Evolutionary conservation across 1,140 invertebrate genomes (phyloP), one percentile per base, ranked within the genome.

Genomic region (Rhyzopertha dominica): DNA sequence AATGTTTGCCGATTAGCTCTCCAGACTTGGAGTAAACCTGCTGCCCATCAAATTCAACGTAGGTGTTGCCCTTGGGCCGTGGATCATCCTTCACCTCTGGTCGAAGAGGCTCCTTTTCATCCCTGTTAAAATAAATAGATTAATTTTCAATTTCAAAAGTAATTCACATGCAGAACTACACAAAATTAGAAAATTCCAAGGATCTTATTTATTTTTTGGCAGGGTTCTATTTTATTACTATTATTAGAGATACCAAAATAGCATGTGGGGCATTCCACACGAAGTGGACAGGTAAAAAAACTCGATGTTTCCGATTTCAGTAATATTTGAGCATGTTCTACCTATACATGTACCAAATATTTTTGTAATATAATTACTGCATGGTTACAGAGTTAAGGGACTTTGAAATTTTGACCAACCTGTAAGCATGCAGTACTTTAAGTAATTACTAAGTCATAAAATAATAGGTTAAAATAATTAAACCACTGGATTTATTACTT

Each of bases 1-100:
- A 89, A 59, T 88, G 85, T 71, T 87, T 87, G 49, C 85, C 86
- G 51, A 87, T 84, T 53, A 88, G 86, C 57, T 78, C 76, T 29
- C 84, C 83, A 19, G 84, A 85, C 58, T 82, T 84, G 14, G 85
- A 82, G 56, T 86, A 80, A 10, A 85, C 85, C 53, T 82, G 77
- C 56, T 82, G 80, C 5, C 85, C 82, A 53, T 89, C 85, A 58
- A 85, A 90, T 56, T 86, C 85, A 4, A 87, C 78, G 14, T 82
- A 85, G 26, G 81, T 81, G 52, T 85, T 83, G 12, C 75, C 76
- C 45, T 77, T 79, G 50, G 78, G 74, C 42, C 76, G 73, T 22
- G 73, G 76, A 20, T 79, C 79, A 49, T 73, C 70, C 42, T 70
- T 69, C 53, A 73, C 74, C 48, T 72, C 71, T 47, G 79, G 77